Evolutionary conservation across 2,797 vertebrate genomes (phyloP).

Genomic region (Dendrocincla fuliginosa): DNA sequence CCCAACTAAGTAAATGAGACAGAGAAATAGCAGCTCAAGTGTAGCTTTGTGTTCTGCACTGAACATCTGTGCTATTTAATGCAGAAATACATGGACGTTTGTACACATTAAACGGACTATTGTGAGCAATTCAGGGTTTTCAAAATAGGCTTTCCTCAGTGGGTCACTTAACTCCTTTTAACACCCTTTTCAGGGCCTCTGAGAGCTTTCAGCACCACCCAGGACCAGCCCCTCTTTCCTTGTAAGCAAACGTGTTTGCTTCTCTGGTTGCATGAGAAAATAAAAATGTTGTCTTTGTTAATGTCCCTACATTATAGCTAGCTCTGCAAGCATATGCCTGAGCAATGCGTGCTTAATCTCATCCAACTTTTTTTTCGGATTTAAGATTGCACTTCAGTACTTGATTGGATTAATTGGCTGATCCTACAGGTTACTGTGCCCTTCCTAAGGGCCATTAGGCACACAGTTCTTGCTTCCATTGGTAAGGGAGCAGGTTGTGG

Average conservation of each 20-base stretch:
- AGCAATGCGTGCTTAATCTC: background rate
- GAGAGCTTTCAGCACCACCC: background rate
- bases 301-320: background rate
- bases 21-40: background rate
- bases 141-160: background rate
- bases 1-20: constrained; percentile 23
- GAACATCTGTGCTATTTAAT: background rate
- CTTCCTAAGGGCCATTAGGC: background rate
- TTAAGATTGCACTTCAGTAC: background rate
- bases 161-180: background rate
- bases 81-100: background rate
- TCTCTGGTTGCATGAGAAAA: background rate
- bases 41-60: background rate
- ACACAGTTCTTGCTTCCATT: background rate
- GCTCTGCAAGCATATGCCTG: background rate
- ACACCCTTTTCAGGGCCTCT: background rate
- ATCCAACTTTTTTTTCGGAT: background rate
- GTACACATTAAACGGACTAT: background rate
- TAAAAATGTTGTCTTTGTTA: background rate
- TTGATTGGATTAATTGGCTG: background rate
- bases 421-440: background rate
- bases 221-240: background rate
- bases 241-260: background rate
- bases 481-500: background rate
- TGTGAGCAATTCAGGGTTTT: background rate